Base-by-base conservation (phyloP, 2,113 vertebrate species). In the Atractosteus spatula region DNA sequence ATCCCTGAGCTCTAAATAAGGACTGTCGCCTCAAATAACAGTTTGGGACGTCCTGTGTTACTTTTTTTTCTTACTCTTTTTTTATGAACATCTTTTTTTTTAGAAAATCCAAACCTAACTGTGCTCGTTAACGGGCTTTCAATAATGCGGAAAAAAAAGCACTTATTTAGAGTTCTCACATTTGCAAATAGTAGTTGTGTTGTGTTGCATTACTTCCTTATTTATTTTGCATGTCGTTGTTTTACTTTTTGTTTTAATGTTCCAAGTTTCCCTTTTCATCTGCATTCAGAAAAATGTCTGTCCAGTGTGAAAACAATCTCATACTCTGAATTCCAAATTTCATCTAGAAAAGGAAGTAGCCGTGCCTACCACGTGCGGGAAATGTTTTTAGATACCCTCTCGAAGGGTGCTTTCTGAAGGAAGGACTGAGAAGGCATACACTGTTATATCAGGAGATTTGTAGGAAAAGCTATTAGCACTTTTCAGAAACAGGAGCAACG, bases 91-190 rank as follows among this genome's bases (percentile, higher is more conserved):
- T 66, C 6, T 7, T 56, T 10, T 56, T 10, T 56, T 13, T 10
- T 4, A 7, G 56, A 42, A 45, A 45, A 59, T 5, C 56, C 7
- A 59, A 42, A 11, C 13, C 41, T 17, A 42, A 56, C 29, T 57
- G 6, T 45, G 45, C 16, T 47, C 13, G 4, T 62, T 13, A 59
- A 13, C n/a, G 57, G 57, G n/a, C 14, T 51, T 45, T 13, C n/a
- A 13, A 69, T 63, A 63, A 63, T 8, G 8, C 16, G 12, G 10
- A 51, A 2, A 3, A 16, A 55, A 88, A 90, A 92, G 94, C 92
- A 94, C 95, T 97, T 98, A 94, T 98, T 96, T 95, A 97, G 95
- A 98, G 96, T 97, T 97, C 94, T 93, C 92, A 95, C 95, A 94
- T 90, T 95, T 89, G 88, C 88, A 89, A 77, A 84, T 82, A 76